Conservation (phyloP, 2,113 vertebrate species). For the Neolamprologus sp. region DNA sequence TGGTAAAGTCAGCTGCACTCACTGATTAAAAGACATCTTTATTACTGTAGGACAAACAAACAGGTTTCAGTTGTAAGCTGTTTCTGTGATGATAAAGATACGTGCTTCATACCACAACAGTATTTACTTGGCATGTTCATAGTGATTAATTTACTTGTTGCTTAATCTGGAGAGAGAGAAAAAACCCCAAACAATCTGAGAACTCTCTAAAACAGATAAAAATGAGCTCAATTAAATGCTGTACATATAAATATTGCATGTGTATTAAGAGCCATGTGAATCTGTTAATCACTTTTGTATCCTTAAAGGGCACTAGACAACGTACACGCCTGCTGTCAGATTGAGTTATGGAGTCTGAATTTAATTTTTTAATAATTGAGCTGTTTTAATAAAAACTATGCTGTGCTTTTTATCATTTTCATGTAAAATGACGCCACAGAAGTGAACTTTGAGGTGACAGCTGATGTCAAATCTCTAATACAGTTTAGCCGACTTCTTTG, state of each 20-base stretch:
- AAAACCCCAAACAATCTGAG: accelerated
- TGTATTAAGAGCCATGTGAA: neutral
- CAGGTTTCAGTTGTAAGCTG: neutral
- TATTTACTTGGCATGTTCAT: neutral
- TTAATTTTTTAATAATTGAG: neutral
- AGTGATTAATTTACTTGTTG: accelerated
- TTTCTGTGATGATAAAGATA: neutral
- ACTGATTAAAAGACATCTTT: neutral
- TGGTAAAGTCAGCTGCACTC: neutral
- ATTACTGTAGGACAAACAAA: neutral
- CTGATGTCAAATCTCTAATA: neutral
- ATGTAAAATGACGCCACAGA: neutral
- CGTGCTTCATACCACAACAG: neutral
- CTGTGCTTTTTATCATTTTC: neutral
- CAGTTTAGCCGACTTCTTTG: neutral
- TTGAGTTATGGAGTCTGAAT: neutral
- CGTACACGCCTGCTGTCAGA: neutral
- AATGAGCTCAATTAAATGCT: neutral
- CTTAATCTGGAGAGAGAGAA: neutral
- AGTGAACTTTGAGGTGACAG: neutral
- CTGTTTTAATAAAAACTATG: neutral
- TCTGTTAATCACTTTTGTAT: neutral
- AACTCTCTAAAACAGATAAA: neutral
- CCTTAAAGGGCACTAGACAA: neutral
- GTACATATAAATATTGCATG: neutral